These are phyloP conservation scores for Himantopus leucocephalus DNA, from an alignment of 2,113 vertebrate genomes.

Conservation along the genomic window DNA sequence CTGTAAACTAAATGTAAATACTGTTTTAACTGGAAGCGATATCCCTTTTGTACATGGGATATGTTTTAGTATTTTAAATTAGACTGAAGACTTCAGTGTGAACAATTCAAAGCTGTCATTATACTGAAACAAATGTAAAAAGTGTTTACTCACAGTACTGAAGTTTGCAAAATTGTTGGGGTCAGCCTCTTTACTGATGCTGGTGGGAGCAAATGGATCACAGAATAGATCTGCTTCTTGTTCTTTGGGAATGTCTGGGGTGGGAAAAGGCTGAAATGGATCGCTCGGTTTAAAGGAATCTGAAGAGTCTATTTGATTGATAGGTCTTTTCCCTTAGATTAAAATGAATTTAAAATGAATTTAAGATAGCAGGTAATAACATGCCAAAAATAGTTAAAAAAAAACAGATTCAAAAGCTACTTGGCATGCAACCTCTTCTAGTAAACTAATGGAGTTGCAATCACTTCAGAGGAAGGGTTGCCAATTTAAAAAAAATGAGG, in stretches of 20 bases:
- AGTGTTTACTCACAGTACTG: conserved; percentile 94
- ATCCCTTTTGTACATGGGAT: neutral
- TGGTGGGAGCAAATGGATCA: conserved; percentile 89
- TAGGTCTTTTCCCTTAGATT: conserved; percentile 88
- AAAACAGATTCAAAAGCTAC: neutral
- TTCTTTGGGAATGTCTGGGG: conserved; percentile 87
- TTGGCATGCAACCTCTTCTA: conserved; percentile 8
- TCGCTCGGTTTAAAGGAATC: conserved; percentile 92
- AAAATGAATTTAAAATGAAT: conserved; percentile 75
- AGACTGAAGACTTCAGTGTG: conserved; percentile 10
- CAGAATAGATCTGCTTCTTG: conserved; percentile 85
- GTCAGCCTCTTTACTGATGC: conserved; percentile 84
- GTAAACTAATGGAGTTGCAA: neutral
- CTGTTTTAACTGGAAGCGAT: neutral
- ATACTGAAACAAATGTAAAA: conserved; percentile 60
- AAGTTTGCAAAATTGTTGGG: conserved; percentile 94
- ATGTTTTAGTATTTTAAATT: neutral
- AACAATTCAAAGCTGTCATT: conserved; percentile 36
- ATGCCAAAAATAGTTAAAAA: conserved; percentile 10
- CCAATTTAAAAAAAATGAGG: neutral
- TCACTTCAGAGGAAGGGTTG: neutral
- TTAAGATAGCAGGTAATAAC: conserved; percentile 61
- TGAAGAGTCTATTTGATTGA: conserved; percentile 89
- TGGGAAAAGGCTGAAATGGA: conserved; percentile 86
- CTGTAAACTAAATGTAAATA: neutral